Base-by-base conservation (phyloP, 2,888 invertebrate genomes). In the Pammene fasciana region DNA sequence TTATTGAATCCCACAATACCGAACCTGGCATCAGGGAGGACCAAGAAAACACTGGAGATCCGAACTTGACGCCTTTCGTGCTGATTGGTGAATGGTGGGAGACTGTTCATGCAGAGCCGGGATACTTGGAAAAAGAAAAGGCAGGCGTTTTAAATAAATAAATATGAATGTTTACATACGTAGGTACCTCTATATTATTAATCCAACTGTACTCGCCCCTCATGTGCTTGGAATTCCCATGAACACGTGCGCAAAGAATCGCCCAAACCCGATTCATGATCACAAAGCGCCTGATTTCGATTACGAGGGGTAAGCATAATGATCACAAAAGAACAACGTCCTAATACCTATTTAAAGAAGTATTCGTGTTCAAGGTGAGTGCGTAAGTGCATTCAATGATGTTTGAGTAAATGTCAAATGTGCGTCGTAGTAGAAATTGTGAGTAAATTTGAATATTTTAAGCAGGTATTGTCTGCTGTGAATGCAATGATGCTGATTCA, bases 171-270 rank as follows among this genome's bases (percentile, higher is more conserved):
- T 50, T 18, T 2, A 10, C 50, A 26, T 4, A 14, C 46, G 0
- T 50, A 54, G n/a, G n/a, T n/a, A n/a, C n/a, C 11, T 34, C 5
- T 34, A 54, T n/a, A 46, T 14, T 66, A 62, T 55, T 16, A 55
- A 41, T 48, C 57, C 18, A 16, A 68, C 50, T 65, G 45, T 57
- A 68, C 57, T 61, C 38, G 38, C 18, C 62, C 68, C 68, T 68
- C 34, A 68, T 26, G 45, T 36, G 50, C 16, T 57, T 16, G 52
- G 64, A 68, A 68, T 68, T 68, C 68, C 57, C 68, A 68, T 68
- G 68, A 64, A 68, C 68, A 68, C 68, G 68, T 70, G 65, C 70
- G 59, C 70, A 26, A 59, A 46, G 70, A 65, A 46, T 70, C 55
- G 54, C 34, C 65, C 13, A 59, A 65, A 55, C 70, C 52, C 65